Conservation (phyloP, 2,113 vertebrate species). For the Aegithalos caudatus region DNA sequence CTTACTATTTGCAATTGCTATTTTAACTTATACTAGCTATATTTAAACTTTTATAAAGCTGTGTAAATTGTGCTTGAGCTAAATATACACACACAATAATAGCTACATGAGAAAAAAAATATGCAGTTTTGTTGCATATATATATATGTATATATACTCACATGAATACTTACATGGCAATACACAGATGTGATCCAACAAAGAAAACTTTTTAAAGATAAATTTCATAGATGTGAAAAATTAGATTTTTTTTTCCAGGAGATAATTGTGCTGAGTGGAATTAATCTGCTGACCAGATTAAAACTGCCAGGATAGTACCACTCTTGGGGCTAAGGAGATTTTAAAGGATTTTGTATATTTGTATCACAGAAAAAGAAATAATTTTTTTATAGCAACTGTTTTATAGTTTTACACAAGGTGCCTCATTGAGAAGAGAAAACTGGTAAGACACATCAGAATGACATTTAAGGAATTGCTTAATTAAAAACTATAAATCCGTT, state of each 20-base stretch:
- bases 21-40: not conserved
- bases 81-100: not conserved
- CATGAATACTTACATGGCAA: not conserved
- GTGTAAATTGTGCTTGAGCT: not conserved
- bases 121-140: accelerated
- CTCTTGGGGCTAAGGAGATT: not conserved
- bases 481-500: not conserved
- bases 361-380: not conserved
- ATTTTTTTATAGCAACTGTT: not conserved
- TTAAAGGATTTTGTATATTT: not conserved
- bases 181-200: not conserved
- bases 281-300: not conserved
- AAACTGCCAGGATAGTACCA: not conserved
- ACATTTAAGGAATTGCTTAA: not conserved
- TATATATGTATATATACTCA: no score
- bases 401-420: not conserved
- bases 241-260: not conserved
- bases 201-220: not conserved
- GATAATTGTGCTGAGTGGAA: not conserved
- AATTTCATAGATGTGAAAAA: not conserved
- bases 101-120: not conserved
- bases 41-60: not conserved
- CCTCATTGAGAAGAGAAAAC: not conserved
- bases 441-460: not conserved
- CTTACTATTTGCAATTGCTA: not conserved